phyloP scores from a whole-genome alignment of 2,113 vertebrate genomes.

The Orycteropus afer region DNA sequence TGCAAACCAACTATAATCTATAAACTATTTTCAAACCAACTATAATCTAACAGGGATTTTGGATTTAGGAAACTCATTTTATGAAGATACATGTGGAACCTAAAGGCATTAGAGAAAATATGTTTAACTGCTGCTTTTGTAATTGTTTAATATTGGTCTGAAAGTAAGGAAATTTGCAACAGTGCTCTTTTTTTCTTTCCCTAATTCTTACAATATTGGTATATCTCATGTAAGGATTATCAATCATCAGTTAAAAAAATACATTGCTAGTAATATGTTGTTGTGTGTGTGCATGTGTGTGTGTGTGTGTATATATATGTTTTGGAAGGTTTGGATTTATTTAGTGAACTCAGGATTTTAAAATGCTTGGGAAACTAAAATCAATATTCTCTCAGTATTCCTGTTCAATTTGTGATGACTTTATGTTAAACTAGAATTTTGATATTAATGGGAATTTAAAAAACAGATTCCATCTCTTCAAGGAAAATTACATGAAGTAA shows the following conservation, averaged over 20 bases:
- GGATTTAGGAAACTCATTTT: no score
- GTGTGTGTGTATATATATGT: no score
- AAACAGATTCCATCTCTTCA: not conserved
- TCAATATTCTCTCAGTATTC: conserved; percentile 26
- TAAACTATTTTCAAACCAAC: no score
- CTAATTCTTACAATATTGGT: not conserved
- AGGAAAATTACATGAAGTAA: conserved; percentile 9
- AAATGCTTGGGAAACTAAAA: not conserved
- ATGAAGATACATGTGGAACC: not conserved
- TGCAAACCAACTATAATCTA: no score
- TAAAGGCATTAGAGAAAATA: not conserved
- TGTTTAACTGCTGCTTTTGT: not conserved
- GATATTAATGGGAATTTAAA: conserved; percentile 49
- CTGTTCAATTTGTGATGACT: not conserved
- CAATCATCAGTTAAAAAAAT: no score
- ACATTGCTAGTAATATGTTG: no score
- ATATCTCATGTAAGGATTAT: not conserved
- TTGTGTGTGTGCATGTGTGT: no score
- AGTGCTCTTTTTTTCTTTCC: not conserved
- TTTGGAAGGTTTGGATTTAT: not conserved
- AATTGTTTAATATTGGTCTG: not conserved
- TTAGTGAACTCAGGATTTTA: not conserved
- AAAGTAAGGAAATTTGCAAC: not conserved
- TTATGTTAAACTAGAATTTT: conserved; percentile 43
- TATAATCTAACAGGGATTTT: no score